Evolutionary conservation across 2,797 vertebrate species (phyloP), one percentile per base, ranked within the genome.

Genomic region (Triplophysa yarkandensis): DNA sequence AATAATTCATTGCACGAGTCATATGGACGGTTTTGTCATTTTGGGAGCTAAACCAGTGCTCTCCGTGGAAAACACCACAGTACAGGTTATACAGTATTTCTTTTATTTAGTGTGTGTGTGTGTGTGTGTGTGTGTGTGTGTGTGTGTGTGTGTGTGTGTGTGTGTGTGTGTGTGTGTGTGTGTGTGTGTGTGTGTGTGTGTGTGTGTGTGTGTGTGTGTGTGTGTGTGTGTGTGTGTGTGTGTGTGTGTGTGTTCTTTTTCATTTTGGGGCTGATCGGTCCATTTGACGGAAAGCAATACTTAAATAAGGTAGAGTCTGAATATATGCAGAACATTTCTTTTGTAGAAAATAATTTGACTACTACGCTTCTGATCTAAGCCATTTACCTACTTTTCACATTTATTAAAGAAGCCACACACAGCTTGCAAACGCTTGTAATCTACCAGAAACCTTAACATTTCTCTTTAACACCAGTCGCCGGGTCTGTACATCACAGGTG

Each of bases 401-500:
- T 19, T 14, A 46, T 19, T 14, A 46, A 43, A 60, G 27, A 46
- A 25, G 14, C 41, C 28, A 71, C 68, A 36, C 16, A 1, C 28
- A n/a, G 13, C 14, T 3, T 48, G 41, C 3, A 32, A 52, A 54
- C 19, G 17, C 5, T 0, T 73, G 61, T 72, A 63, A 52, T 72
- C 21, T 63, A 62, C 21, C 27, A 14, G 52, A 50, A 63, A 71
- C 30, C 69, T 4, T 39, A 52, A 30, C 34, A 64, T 73, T 30
- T 54, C 58, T 72, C 36, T 61, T 28, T 60, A 32, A 28, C 48
- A 44, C 58, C 57, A 52, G 16, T 73, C 27, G 21, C 68, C 14
- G 54, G 55, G 52, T 54, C n/a, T 54, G 55, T 19, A 62, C n/a
- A 55, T 54, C n/a, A n/a, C 23, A 68, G 46, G 57, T 68, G 64